Evolutionary conservation across 2,888 invertebrate genomes (phyloP).

Genomic region (Yponomeuta sedellus): DNA sequence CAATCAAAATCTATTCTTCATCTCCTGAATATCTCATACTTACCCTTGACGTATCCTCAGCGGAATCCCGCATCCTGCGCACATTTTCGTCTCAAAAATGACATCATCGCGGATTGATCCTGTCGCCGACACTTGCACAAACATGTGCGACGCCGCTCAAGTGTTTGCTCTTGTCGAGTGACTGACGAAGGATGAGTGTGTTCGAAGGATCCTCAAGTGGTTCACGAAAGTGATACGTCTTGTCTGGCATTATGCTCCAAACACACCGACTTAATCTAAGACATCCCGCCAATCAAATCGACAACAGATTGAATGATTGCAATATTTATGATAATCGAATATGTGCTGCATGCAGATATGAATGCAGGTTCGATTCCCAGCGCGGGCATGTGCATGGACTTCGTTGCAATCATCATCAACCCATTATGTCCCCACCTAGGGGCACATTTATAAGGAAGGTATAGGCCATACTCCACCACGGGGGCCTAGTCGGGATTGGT

Average conservation of each 20-base stretch:
- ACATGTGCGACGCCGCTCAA: background rate
- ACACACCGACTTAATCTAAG: no score
- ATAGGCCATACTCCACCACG: no score
- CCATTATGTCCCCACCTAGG: no score
- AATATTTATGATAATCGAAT: no score
- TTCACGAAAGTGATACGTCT: background rate
- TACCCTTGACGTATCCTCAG: background rate
- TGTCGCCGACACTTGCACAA: background rate
- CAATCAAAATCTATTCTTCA: no score
- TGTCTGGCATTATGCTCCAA: background rate
- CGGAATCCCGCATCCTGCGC: conserved; percentile 4
- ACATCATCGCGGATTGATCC: conserved; percentile 4
- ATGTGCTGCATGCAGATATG: no score
- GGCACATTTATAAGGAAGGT: no score
- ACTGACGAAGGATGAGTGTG: background rate
- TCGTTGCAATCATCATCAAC: no score
- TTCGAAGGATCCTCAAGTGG: background rate
- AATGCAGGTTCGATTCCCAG: no score
- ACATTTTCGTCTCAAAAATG: conserved; percentile 3
- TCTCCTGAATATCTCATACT: no score
- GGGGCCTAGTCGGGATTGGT: no score
- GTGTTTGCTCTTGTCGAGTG: background rate
- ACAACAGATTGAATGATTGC: background rate
- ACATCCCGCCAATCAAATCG: background rate
- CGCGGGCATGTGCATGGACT: no score